Percentiles rank a stretch among this genome's conserved stretches.
phyloP scores from a whole-genome alignment of 2,888 invertebrate species.

The Drosophila hamatofila region DNA sequence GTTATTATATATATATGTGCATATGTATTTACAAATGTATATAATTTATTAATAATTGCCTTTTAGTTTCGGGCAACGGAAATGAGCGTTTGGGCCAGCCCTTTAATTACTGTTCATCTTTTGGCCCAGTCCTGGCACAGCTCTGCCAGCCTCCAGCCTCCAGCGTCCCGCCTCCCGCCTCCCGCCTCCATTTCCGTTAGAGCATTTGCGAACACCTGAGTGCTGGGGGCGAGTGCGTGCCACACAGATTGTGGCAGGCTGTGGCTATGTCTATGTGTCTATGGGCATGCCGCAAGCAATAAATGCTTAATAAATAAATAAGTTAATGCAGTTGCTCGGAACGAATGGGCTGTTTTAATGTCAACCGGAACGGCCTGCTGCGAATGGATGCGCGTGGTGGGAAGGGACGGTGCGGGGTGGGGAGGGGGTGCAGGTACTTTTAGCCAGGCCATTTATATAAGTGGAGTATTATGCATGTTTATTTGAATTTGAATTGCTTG shows the following conservation, averaged over 20 bases:
- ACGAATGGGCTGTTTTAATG: constrained; percentile 2
- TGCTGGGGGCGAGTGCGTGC: neutral
- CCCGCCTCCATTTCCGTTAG: neutral
- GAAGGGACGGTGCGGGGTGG: neutral
- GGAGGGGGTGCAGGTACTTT: neutral
- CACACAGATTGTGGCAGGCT: neutral
- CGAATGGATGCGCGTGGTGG: neutral
- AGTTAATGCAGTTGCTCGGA: constrained; percentile 33
- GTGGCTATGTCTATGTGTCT: neutral
- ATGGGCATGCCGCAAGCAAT: constrained; percentile 17
- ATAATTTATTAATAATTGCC: constrained; percentile 18
- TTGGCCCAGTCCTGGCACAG: neutral
- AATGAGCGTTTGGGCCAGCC: constrained; percentile 1
- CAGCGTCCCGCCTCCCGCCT: neutral
- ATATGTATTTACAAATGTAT: neutral
- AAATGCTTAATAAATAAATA: constrained; percentile 54
- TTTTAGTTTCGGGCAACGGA: constrained; percentile 1
- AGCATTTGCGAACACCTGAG: neutral
- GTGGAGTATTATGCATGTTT: constrained; percentile 24
- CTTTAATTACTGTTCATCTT: constrained; percentile 22
- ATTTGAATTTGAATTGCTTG: constrained; percentile 29
- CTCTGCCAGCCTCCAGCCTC: no score
- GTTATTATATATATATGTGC: neutral
- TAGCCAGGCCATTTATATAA: constrained; percentile 9
- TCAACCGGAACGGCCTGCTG: neutral